Evolutionary conservation across 2,888 invertebrate species (phyloP).

Genomic region (Diploptera punctata): DNA sequence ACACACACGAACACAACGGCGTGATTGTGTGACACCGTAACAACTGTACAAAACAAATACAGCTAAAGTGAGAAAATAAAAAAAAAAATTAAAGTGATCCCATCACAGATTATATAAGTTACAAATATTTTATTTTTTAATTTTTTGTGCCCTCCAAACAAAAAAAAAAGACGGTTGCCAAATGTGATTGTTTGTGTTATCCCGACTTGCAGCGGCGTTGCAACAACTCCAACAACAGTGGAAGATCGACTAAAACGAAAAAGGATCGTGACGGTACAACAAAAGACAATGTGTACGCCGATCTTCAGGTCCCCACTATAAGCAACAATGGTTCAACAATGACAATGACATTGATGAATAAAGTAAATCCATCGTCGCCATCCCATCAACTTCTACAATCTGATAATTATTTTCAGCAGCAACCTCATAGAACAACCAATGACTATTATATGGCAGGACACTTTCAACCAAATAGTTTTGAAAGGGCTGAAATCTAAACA

Average conservation of each 20-base stretch:
- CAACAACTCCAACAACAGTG: conserved; percentile 31
- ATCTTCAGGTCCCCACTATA: conserved; percentile 52
- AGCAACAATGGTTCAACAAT: conserved; percentile 48
- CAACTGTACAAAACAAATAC: conserved; percentile 16
- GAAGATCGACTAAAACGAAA: conserved; percentile 30
- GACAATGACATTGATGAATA: conserved; percentile 33
- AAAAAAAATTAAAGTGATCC: background rate
- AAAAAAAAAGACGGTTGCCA: conserved; percentile 4
- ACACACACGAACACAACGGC: conserved; percentile 37
- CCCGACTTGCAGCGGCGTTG: conserved; percentile 34
- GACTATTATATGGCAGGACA: conserved; percentile 32
- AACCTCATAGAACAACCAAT: conserved; percentile 34
- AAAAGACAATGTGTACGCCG: conserved; percentile 51
- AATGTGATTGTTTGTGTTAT: conserved; percentile 26
- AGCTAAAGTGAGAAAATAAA: background rate
- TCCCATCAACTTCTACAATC: conserved; percentile 23
- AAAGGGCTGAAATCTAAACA: conserved; percentile 41
- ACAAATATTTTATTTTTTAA: background rate
- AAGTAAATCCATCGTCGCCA: conserved; percentile 23
- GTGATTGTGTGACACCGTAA: conserved; percentile 36
- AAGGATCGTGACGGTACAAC: conserved; percentile 31
- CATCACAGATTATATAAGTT: background rate
- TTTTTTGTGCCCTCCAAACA: background rate
- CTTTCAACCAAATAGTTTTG: conserved; percentile 42
- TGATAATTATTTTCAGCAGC: conserved; percentile 27